Evolutionary conservation across 2,797 vertebrate species (phyloP).

Genomic region (Synaphobranchus kaupii): DNA sequence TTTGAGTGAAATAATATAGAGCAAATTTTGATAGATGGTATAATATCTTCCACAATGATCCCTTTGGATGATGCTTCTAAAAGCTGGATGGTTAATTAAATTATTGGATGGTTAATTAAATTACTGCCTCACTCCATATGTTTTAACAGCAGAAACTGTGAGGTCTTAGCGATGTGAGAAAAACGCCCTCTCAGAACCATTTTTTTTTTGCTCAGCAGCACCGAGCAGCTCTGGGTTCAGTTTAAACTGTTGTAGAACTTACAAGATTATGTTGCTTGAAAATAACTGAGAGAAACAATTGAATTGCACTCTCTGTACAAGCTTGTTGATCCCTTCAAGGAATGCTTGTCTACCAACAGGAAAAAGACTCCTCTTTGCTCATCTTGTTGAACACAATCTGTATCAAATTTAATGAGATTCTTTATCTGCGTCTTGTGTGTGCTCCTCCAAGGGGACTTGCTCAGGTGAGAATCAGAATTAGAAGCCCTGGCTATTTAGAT

Average conservation of each 20-base stretch:
- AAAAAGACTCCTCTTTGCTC: not conserved
- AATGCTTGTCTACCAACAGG: not conserved
- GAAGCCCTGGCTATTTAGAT: not conserved
- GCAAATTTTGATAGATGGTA: not conserved
- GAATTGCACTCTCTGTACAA: not conserved
- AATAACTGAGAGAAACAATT: not conserved
- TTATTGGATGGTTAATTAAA: not conserved
- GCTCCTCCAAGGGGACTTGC: not conserved
- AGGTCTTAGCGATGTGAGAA: not conserved
- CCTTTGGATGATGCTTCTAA: not conserved
- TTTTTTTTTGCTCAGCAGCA: not conserved
- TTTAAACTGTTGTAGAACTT: not conserved
- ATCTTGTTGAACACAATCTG: not conserved
- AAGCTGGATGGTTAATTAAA: not conserved
- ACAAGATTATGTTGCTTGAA: not conserved
- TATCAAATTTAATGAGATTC: conserved; percentile 22
- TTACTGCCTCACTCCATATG: conserved; percentile 1
- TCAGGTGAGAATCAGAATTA: not conserved
- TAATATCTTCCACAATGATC: not conserved
- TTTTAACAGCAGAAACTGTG: not conserved
- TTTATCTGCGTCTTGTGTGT: not conserved
- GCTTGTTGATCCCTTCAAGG: conserved; percentile 12
- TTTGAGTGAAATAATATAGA: not conserved
- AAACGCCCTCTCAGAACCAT: not conserved
- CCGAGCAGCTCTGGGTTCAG: not conserved